Percentiles rank a stretch among this genome's conserved stretches.
phyloP scores from a whole-genome alignment of 2,113 vertebrate genomes.

The Xiphorhynchus elegans region DNA sequence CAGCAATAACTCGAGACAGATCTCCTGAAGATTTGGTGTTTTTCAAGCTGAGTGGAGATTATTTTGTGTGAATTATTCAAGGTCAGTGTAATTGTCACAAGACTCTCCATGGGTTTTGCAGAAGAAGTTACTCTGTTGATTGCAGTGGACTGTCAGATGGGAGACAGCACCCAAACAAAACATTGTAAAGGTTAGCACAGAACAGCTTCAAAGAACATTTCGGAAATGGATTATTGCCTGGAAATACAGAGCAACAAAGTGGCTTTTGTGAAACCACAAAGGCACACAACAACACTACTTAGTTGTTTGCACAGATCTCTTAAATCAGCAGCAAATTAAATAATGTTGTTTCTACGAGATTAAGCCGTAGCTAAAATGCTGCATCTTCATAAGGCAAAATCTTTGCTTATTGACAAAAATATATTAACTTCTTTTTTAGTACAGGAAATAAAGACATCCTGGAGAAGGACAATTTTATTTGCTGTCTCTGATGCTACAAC shows the following conservation, averaged over 20 bases:
- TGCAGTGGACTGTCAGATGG: neutral
- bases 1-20: neutral
- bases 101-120: neutral
- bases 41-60: neutral
- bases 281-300: neutral
- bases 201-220: neutral
- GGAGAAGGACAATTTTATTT: conserved; percentile 53
- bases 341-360: conserved; percentile 37
- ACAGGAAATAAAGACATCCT: conserved; percentile 59
- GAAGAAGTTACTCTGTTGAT: neutral
- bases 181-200: neutral
- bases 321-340: conserved; percentile 53
- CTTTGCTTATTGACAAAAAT: conserved; percentile 61
- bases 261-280: neutral
- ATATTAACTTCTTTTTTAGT: conserved; percentile 44
- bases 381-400: conserved; percentile 50
- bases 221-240: neutral
- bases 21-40: neutral
- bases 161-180: neutral
- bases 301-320: conserved; percentile 31
- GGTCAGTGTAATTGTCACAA: neutral
- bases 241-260: neutral
- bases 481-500: neutral
- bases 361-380: conserved; percentile 8
- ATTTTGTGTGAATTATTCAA: neutral